Percentiles rank a stretch among this genome's conserved stretches.
phyloP scores from a whole-genome alignment of 2,797 vertebrate species.

The Tenualosa ilisha region DNA sequence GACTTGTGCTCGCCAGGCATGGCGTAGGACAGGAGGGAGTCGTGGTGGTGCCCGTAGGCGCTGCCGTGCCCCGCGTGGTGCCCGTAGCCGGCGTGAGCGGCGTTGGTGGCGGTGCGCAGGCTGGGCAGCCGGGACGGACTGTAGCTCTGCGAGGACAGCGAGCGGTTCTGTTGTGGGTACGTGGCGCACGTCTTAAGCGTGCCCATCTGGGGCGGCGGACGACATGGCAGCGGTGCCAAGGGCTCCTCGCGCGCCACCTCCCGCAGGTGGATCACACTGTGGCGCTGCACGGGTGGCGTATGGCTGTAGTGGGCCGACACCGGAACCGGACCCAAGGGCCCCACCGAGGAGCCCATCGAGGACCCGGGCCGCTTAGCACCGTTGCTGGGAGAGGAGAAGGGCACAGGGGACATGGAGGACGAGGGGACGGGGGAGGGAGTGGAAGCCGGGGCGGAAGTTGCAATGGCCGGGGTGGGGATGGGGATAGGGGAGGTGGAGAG shows the following conservation, averaged over 20 bases:
- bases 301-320: constrained; percentile 95
- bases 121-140: constrained; percentile 89
- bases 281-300: constrained; percentile 90
- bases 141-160: constrained; percentile 95
- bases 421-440: constrained; percentile 66
- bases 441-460: constrained; percentile 50
- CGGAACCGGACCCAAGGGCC: constrained; percentile 59
- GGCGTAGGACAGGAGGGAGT: constrained; percentile 73
- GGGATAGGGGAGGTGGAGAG: constrained; percentile 66
- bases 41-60: not conserved
- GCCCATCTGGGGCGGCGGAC: constrained; percentile 71
- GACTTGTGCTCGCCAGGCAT: constrained; percentile 92
- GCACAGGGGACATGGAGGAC: constrained; percentile 60
- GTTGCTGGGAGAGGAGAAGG: constrained; percentile 85
- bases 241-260: constrained; percentile 65
- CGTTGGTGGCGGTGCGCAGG: constrained; percentile 86
- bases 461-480: constrained; percentile 60
- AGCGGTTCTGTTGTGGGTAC: constrained; percentile 96
- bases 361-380: constrained; percentile 78
- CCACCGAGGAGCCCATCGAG: not conserved
- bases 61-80: not conserved
- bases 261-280: constrained; percentile 95
- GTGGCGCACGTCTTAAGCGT: constrained; percentile 95
- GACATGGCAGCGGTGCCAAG: not conserved
- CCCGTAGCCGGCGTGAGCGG: constrained; percentile 44